Conservation (phyloP, 2,888 invertebrate species). For the Heteropelma amictum region DNA sequence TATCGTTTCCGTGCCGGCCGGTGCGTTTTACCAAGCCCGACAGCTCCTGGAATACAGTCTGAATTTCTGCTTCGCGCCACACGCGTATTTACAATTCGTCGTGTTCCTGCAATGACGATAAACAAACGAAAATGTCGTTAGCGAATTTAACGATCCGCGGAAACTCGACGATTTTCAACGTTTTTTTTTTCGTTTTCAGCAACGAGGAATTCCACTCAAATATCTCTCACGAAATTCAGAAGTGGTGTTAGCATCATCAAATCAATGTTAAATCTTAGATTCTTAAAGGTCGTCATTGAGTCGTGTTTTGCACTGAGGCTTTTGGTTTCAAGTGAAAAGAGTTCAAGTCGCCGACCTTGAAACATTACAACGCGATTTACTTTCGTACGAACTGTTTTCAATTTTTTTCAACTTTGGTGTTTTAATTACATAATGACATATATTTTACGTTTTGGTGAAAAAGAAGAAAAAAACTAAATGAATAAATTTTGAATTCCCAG, state of each 20-base stretch:
- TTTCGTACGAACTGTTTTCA: too few species aligned
- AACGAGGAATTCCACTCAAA: constrained; percentile 72
- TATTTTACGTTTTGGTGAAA: background rate
- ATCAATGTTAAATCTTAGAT: background rate
- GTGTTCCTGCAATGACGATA: constrained; percentile 78
- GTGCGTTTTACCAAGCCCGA: constrained; percentile 64
- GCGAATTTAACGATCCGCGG: background rate
- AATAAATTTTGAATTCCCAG: too few species aligned
- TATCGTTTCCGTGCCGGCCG: constrained; percentile 53
- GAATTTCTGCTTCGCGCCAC: constrained; percentile 69
- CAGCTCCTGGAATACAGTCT: constrained; percentile 77
- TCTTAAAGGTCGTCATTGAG: too few species aligned
- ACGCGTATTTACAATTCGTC: constrained; percentile 80
- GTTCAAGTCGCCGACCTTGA: too few species aligned
- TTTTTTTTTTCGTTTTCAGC: constrained; percentile 60
- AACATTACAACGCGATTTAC: too few species aligned
- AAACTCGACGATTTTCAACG: background rate
- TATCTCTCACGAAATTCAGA: constrained; percentile 68
- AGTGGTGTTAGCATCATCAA: constrained; percentile 67
- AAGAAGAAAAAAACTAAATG: background rate
- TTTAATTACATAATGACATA: too few species aligned
- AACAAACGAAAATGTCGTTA: constrained; percentile 52
- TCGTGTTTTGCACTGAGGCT: too few species aligned
- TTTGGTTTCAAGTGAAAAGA: too few species aligned
- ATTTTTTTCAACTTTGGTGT: too few species aligned